phyloP scores from a whole-genome alignment of 2,113 vertebrate species.

The Hippopotamus amphibius region DNA sequence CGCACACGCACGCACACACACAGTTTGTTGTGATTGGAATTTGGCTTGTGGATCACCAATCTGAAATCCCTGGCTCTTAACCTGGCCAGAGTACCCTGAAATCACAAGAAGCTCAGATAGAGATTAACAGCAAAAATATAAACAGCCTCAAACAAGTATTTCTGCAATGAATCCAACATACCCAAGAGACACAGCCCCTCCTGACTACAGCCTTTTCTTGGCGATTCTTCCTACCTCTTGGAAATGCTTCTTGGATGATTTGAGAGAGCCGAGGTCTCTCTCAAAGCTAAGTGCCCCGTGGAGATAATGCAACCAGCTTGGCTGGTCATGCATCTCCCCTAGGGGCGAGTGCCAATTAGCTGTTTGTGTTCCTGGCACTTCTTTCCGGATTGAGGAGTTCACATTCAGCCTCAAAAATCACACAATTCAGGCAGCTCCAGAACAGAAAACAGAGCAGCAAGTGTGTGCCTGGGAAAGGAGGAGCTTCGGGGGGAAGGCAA shows the following conservation, averaged over 20 bases:
- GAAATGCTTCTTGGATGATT: constrained; percentile 38
- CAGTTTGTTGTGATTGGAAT: background rate
- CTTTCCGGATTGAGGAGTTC: constrained; percentile 58
- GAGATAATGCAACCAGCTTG: constrained; percentile 19
- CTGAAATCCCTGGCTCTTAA: background rate
- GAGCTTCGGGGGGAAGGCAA: background rate
- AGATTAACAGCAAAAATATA: background rate
- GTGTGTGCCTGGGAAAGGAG: background rate
- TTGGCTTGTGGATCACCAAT: background rate
- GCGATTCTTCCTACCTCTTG: background rate
- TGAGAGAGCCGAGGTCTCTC: constrained; percentile 1
- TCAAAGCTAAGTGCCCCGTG: background rate
- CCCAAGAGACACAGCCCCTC: background rate
- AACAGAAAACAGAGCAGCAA: constrained; percentile 55
- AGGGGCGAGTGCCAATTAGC: constrained; percentile 44
- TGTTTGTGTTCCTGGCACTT: constrained; percentile 73
- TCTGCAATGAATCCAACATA: background rate
- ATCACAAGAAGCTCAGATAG: background rate
- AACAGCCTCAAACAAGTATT: constrained; percentile 3
- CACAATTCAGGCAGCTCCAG: constrained; percentile 61
- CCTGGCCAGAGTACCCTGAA: background rate
- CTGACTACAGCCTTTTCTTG: background rate
- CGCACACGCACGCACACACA: background rate
- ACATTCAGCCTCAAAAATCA: constrained; percentile 51
- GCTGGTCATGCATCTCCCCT: background rate